A percentile compares a stretch with the other conserved stretches of the same genome.
Conservation (phyloP, 2,888 invertebrate species). For the Molorchus minor region DNA sequence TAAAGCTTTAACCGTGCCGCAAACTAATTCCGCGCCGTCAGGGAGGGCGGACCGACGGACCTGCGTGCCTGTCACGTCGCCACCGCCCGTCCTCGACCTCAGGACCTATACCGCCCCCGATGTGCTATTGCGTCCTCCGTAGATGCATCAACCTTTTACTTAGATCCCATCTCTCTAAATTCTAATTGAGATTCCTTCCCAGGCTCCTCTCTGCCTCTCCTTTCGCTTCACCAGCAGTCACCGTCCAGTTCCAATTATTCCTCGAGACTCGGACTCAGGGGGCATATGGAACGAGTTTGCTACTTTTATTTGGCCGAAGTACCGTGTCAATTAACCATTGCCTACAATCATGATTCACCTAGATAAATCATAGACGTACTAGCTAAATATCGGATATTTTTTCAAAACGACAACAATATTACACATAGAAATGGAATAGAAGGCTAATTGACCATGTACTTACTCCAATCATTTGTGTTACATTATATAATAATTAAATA, state of each 20-base stretch:
- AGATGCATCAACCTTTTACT: slow-evolving; percentile 60
- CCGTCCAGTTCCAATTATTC: slow-evolving; percentile 42
- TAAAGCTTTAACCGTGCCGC: slow-evolving; percentile 57
- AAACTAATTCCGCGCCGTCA: slow-evolving; percentile 60
- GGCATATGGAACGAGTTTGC: slow-evolving; percentile 42
- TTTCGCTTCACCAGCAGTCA: slow-evolving; percentile 32
- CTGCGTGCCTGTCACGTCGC: slow-evolving; percentile 64
- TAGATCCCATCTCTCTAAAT: slow-evolving; percentile 60
- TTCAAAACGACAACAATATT: no score
- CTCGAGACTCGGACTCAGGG: slow-evolving; percentile 38
- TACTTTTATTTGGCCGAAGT: slow-evolving; percentile 38
- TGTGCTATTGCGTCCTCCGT: slow-evolving; percentile 53
- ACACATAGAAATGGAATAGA: no score
- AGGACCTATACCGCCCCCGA: slow-evolving; percentile 60
- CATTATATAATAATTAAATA: no score
- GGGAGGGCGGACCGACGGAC: slow-evolving; percentile 61
- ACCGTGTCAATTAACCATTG: slow-evolving; percentile 43
- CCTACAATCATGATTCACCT: no score
- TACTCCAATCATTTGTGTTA: no score
- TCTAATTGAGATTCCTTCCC: slow-evolving; percentile 61
- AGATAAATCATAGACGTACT: no score
- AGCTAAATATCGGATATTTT: no score
- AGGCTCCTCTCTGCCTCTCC: slow-evolving; percentile 38
- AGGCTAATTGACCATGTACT: no score
- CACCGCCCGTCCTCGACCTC: slow-evolving; percentile 62